Percentiles rank a stretch among this genome's conserved stretches.
phyloP scores from a whole-genome alignment of 1,140 invertebrate species.

The Drosophila insularis region DNA sequence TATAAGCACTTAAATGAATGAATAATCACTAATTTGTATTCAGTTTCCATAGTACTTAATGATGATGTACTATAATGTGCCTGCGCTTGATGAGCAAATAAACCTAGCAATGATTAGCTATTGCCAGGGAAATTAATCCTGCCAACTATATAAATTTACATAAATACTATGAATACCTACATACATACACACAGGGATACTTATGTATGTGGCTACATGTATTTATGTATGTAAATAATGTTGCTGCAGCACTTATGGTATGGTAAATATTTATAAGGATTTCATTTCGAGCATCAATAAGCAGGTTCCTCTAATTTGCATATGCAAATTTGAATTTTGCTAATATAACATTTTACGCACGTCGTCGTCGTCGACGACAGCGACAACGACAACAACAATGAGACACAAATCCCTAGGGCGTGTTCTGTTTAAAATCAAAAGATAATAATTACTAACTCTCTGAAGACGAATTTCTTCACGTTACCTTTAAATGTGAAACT shows the following conservation, averaged over 20 bases:
- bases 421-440: not conserved
- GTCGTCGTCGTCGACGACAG: slow-evolving; percentile 11
- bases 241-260: slow-evolving; percentile 7
- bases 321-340: slow-evolving; percentile 48
- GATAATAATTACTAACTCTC: slow-evolving; percentile 2
- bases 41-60: not conserved
- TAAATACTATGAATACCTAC: slow-evolving; percentile 7
- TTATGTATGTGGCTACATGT: not conserved
- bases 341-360: slow-evolving; percentile 46
- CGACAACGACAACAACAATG: not conserved
- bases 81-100: not conserved
- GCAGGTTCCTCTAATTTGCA: slow-evolving; percentile 43
- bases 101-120: slow-evolving; percentile 34
- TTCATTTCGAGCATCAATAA: slow-evolving; percentile 14
- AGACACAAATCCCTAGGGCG: not conserved
- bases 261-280: slow-evolving; percentile 7
- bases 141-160: not conserved
- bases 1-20: not conserved
- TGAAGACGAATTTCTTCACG: not conserved
- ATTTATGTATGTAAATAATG: not conserved
- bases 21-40: slow-evolving; percentile 6
- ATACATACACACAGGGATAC: not conserved
- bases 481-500: not conserved
- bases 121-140: slow-evolving; percentile 39
- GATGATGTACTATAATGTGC: slow-evolving; percentile 2